Evolutionary conservation across 2,888 invertebrate species (phyloP), one percentile per base, ranked within the genome.

Genomic region (Nebria brevicollis): DNA sequence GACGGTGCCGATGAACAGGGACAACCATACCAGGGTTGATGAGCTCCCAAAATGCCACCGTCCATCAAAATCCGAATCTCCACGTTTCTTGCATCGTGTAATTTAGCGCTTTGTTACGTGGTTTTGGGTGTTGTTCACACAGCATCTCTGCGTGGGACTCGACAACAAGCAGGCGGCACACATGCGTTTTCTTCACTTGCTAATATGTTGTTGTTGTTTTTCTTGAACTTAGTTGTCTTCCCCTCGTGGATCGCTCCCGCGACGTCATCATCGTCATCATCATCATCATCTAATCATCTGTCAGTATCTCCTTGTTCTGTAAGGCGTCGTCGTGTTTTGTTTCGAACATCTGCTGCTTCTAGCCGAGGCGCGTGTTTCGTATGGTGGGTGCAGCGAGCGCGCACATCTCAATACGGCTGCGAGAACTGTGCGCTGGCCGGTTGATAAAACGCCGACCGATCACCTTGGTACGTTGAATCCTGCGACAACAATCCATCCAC

Each of bases 401-500:
- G 86, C 84, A 86, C 85, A 85, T 87, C 89, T 94, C 94, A 94
- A 91, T 94, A 94, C 83, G 91, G 91, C 90, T 93, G 94, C 87
- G 92, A 91, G 90, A 92, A 92, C 85, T 91, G 91, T 90, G 93
- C 91, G 90, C 92, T 91, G 75, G 88, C 86, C 72, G 91, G 89
- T 90, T 93, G 92, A 90, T 93, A 90, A 87, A 88, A 89, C 80
- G 86, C 91, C 87, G 88, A 91, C 88, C 94, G 89, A 85, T 91
- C 91, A 83, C 91, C 83, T 85, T 89, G 89, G 84, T 89, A 89
- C 66, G 89, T 89, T n/a, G 89, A 89, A 77, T 85, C 77, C 66
- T 98, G 98, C 75, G 98, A 98, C 86, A 98, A 91, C 86, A 98
- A 92, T 80, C 96, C 97, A 89, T 98, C 98, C 91, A 97, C 96